These are phyloP conservation scores for Epizoanthus ramosus DNA, from an alignment of 92 coral and sea anemone genomes.

Conservation along the genomic window DNA sequence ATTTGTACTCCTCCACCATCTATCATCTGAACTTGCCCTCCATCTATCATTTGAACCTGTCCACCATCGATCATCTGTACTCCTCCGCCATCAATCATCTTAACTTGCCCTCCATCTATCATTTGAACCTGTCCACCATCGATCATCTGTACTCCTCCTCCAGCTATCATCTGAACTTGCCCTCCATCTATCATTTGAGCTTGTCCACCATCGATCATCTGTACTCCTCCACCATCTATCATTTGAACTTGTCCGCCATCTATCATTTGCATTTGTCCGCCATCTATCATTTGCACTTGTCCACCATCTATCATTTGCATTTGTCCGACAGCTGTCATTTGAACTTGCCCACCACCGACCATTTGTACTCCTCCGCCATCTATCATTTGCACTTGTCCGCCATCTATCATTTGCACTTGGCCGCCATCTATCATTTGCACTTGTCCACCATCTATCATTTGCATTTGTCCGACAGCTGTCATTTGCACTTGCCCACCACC, in stretches of 20 bases:
- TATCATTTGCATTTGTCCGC: neutral
- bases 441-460: too few species aligned
- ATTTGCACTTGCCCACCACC: too few species aligned
- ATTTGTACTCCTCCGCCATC: too few species aligned
- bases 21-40: constrained; percentile 1
- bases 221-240: neutral
- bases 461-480: too few species aligned
- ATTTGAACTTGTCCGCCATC: constrained; percentile 1
- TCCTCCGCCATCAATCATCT: constrained; percentile 20
- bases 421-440: too few species aligned
- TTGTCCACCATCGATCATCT: neutral
- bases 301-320: neutral
- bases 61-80: constrained; percentile 25
- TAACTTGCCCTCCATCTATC: constrained; percentile 10
- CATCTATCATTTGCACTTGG: too few species aligned
- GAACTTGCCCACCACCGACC: too few species aligned
- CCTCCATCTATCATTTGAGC: neutral
- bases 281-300: neutral
- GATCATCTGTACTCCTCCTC: neutral
- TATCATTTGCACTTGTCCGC: too few species aligned
- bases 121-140: constrained; percentile 16
- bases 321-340: neutral
- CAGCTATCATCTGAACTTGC: constrained; percentile 2
- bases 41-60: constrained; percentile 3
- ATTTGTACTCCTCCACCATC: constrained; percentile 18